Evolutionary conservation across 1,140 invertebrate species (phyloP), one percentile per base, ranked within the genome.

Genomic region (Onthophagus taurus): DNA sequence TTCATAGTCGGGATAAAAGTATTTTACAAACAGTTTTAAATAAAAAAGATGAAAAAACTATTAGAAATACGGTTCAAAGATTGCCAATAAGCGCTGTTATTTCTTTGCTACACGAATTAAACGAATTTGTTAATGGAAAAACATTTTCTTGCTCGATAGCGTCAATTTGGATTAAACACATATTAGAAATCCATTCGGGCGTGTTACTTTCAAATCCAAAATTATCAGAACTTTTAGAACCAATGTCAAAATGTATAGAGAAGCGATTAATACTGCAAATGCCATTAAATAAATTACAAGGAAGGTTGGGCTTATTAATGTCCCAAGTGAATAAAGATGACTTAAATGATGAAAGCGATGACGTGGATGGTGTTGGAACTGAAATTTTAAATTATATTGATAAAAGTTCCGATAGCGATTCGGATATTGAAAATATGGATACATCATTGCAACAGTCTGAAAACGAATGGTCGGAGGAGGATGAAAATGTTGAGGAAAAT

Each of bases 1-100:
- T 89, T 24, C 82, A 83, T 49, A 87, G 83, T 52, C 81, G 83
- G 56, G 82, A 89, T 57, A 73, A 72, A 52, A 67, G 59, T 19
- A 72, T 82, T 44, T 52, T 83, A 3, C 60, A 64, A 12, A 72
- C 61, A 9, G 78, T 81, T 1, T 57, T 83, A 11, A 60, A 59
- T 19, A 70, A 61, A 31, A 69, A 65, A 26, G 73, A 80, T 47
- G 69, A 71, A 53, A 66, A 66, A 13, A 58, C 75, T 18, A 75
- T 83, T 36, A 67, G 65, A 41, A 70, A 74, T 49, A 82, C 81
- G 0, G 59, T 83, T 24, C 65, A 68, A 20, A 75, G 72, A 42
- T 53, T 83, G 42, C 79, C 80, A 1, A 62, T 80, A 3, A 72
- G 77, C 48, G 74, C 73, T 42, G 69, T 83, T 45, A 55, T 69